Percentiles rank a stretch among this genome's conserved stretches.
phyloP scores from a whole-genome alignment of 2,888 invertebrate species.

The Eupithecia dodoneata region DNA sequence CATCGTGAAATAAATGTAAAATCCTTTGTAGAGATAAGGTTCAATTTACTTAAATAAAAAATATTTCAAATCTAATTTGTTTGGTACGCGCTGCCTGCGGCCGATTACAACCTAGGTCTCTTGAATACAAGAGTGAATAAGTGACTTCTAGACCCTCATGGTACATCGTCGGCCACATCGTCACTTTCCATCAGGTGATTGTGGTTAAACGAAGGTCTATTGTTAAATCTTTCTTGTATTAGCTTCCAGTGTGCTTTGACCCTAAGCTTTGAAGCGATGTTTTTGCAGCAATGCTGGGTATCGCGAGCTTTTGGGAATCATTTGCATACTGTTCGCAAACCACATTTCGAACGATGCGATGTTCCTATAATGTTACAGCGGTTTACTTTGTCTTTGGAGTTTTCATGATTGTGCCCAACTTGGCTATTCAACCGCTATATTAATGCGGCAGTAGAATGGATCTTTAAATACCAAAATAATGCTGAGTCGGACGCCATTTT shows the following conservation, averaged over 20 bases:
- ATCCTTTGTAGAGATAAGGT: not conserved
- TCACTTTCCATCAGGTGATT: not conserved
- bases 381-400: not conserved
- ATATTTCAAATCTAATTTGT: not conserved
- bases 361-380: not conserved
- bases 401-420: not conserved
- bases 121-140: not conserved
- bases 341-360: slow-evolving; percentile 5
- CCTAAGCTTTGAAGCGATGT: slow-evolving; percentile 25
- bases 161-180: not conserved
- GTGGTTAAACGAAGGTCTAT: not conserved
- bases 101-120: not conserved
- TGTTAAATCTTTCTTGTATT: not conserved
- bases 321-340: slow-evolving; percentile 9
- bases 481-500: too few relatives aligned
- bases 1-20: not conserved
- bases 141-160: not conserved
- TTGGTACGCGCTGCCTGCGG: not conserved
- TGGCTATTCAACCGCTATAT: not conserved
- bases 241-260: not conserved
- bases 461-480: too few relatives aligned
- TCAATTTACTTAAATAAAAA: not conserved
- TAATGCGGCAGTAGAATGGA: too few relatives aligned
- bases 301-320: slow-evolving; percentile 5
- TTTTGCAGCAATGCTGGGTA: slow-evolving; percentile 15